Conservation (phyloP, 2,113 vertebrate species). For the Andinoacara biseriatus region DNA sequence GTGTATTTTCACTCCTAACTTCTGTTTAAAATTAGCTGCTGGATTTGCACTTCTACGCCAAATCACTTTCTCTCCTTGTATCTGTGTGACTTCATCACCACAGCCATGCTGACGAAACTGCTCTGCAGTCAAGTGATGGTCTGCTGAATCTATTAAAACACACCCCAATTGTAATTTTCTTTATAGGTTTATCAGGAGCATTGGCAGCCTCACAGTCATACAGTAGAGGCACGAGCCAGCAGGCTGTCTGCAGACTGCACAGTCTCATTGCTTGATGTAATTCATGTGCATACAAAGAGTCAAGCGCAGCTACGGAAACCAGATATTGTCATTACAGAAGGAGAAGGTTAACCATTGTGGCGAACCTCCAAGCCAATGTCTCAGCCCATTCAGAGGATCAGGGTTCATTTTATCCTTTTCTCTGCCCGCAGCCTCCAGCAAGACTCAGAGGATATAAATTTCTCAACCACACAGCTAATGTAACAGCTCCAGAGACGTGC, state of each 20-base stretch:
- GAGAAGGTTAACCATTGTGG: constrained; percentile 77
- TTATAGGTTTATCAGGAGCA: constrained; percentile 44
- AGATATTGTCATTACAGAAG: constrained; percentile 76
- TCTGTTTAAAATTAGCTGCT: constrained; percentile 22
- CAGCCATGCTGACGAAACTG: constrained; percentile 26
- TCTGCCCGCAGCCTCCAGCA: constrained; percentile 54
- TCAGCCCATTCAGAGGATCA: constrained; percentile 62
- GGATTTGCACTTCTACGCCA: constrained; percentile 26
- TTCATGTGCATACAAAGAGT: constrained; percentile 39
- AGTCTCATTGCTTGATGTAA: constrained; percentile 40
- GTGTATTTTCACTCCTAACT: constrained; percentile 2
- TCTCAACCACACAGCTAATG: constrained; percentile 54
- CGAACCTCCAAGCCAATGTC: constrained; percentile 78
- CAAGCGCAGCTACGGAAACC: constrained; percentile 66
- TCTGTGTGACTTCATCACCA: constrained; percentile 41
- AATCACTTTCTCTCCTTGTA: constrained; percentile 33
- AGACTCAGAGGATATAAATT: constrained; percentile 47
- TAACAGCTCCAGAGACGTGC: constrained; percentile 23
- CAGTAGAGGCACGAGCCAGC: constrained; percentile 31
- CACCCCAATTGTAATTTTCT: constrained; percentile 39
- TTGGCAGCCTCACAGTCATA: constrained; percentile 9
- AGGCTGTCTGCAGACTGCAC: constrained; percentile 23
- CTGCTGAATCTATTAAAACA: constrained; percentile 60
- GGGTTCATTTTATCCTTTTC: constrained; percentile 50
- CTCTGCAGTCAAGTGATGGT: constrained; percentile 47